A percentile compares a stretch with the other conserved stretches of the same genome.
Conservation (phyloP, 2,797 vertebrate species). For the Amblyopsis hoosieri region DNA sequence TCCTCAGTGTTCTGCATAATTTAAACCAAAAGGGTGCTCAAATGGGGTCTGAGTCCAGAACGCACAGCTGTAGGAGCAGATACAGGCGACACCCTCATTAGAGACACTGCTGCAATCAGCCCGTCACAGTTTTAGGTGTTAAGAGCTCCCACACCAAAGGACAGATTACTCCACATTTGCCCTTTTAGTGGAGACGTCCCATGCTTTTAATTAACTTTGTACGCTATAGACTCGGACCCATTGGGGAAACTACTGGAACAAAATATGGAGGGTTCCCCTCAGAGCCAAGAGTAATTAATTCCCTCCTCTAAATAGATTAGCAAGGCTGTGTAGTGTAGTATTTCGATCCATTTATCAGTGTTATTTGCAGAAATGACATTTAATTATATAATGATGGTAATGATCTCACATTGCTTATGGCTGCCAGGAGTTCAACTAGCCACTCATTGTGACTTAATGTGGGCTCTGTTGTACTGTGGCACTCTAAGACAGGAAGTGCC, state of each 20-base stretch:
- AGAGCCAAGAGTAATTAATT: constrained; percentile 69
- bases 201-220: constrained; percentile 62
- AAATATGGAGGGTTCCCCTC: constrained; percentile 57
- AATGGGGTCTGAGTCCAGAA: constrained; percentile 44
- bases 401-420: constrained; percentile 67
- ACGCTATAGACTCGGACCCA: constrained; percentile 42
- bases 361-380: constrained; percentile 73
- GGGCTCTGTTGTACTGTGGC: not conserved
- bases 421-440: constrained; percentile 49
- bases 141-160: constrained; percentile 59
- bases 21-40: constrained; percentile 23
- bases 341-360: constrained; percentile 67
- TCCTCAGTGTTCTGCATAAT: constrained; percentile 24
- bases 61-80: constrained; percentile 49
- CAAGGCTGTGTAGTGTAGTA: constrained; percentile 44
- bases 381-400: constrained; percentile 77
- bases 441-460: not conserved
- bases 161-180: constrained; percentile 56
- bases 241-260: constrained; percentile 56
- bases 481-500: constrained; percentile 32
- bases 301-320: constrained; percentile 69
- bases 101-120: constrained; percentile 48
- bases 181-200: constrained; percentile 47
- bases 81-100: constrained; percentile 43
- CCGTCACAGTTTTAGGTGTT: constrained; percentile 55